Evolutionary conservation across 2,797 vertebrate genomes (phyloP).

Genomic region (Parauchenoglanis ngamensis): DNA sequence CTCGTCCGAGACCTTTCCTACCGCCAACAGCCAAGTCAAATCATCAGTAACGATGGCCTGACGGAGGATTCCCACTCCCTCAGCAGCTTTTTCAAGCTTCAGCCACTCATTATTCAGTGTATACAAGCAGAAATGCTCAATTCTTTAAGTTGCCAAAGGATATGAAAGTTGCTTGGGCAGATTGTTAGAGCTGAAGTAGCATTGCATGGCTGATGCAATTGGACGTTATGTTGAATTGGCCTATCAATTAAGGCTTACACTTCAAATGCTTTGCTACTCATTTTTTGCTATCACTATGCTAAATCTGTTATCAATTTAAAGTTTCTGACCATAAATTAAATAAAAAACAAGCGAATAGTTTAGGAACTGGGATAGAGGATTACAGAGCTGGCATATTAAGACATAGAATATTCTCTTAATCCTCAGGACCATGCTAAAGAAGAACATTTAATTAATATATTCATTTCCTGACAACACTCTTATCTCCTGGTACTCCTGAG

Average conservation of each 20-base stretch:
- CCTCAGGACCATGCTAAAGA: conserved; percentile 14
- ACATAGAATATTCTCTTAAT: conserved; percentile 31
- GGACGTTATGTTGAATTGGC: conserved; percentile 21
- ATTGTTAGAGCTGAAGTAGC: conserved; percentile 41
- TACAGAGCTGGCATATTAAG: conserved; percentile 17
- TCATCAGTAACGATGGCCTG: conserved; percentile 51
- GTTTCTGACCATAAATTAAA: background rate
- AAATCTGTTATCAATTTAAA: conserved; percentile 17
- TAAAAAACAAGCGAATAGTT: background rate
- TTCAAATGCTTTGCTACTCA: conserved; percentile 34
- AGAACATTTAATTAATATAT: conserved; percentile 51
- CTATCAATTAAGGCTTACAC: conserved; percentile 13
- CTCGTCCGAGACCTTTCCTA: background rate
- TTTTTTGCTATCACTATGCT: conserved; percentile 20
- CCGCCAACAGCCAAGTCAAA: conserved; percentile 31
- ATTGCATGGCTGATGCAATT: conserved; percentile 17
- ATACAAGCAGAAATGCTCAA: conserved; percentile 31
- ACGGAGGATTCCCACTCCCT: conserved; percentile 45
- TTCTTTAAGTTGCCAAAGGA: conserved; percentile 38
- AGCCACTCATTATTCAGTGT: conserved; percentile 36
- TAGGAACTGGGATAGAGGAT: background rate
- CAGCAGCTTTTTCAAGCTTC: conserved; percentile 47
- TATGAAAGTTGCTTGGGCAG: conserved; percentile 35
- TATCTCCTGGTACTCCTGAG: conserved; percentile 35
- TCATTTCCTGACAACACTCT: conserved; percentile 50